These are phyloP conservation scores for Poecile atricapillus DNA, from an alignment of 2,113 vertebrate genomes.

Conservation along the genomic window DNA sequence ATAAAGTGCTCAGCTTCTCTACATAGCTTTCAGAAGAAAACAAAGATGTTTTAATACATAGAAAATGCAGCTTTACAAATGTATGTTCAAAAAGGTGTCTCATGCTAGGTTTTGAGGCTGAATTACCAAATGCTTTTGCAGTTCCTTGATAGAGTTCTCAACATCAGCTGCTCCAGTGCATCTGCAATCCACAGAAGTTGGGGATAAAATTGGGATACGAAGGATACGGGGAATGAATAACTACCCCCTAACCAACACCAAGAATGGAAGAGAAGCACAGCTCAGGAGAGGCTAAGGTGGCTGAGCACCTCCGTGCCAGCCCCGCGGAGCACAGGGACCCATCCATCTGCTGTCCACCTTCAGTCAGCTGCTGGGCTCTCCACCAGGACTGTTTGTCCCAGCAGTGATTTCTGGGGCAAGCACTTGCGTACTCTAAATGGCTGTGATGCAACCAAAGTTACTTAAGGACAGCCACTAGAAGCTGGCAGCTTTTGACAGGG, in stretches of 20 bases:
- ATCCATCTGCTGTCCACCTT: background rate
- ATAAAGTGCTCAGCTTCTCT: background rate
- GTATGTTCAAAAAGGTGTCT: background rate
- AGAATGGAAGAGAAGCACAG: background rate
- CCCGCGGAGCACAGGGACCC: background rate
- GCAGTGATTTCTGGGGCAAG: background rate
- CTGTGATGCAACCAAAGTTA: background rate
- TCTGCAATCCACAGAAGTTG: rapidly evolving
- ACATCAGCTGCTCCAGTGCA: background rate
- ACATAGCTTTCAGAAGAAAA: background rate
- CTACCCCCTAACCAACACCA: background rate
- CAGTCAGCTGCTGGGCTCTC: background rate
- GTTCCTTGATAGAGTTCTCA: background rate
- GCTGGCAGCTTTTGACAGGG: background rate
- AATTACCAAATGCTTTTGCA: background rate
- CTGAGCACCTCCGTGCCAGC: background rate
- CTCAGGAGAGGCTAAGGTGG: background rate
- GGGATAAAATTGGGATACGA: background rate
- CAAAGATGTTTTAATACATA: background rate
- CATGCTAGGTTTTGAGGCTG: background rate
- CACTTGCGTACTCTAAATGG: background rate
- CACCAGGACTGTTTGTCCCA: background rate
- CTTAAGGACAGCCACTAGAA: background rate
- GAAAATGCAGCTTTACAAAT: background rate
- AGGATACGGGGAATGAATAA: background rate